Percentiles rank a stretch among this genome's conserved stretches.
phyloP scores from a whole-genome alignment of 2,797 vertebrate genomes.

The Merluccius polli region DNA sequence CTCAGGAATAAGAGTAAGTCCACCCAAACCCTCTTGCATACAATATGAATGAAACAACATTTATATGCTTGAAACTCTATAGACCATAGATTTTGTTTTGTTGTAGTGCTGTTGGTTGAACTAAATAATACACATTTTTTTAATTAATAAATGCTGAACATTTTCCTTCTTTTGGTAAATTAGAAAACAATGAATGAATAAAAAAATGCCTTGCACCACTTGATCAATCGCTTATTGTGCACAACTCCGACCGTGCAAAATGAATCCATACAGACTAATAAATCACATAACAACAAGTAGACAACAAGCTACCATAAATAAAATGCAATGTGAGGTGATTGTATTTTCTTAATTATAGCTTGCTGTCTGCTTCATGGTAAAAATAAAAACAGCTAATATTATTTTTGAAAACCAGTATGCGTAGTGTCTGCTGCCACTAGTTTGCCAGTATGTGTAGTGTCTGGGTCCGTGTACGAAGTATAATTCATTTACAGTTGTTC shows the following conservation, averaged over 20 bases:
- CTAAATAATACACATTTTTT: background rate
- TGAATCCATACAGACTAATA: background rate
- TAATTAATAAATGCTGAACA: background rate
- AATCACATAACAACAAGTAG: background rate
- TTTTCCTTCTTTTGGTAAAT: background rate
- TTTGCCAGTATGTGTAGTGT: background rate
- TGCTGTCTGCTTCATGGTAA: background rate
- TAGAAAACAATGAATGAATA: background rate
- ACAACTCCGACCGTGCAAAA: background rate
- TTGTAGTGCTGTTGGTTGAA: background rate
- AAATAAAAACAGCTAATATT: background rate
- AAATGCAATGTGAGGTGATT: background rate
- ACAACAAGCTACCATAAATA: background rate
- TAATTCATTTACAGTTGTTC: no score
- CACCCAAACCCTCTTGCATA: background rate
- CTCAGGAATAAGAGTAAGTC: conserved; percentile 67
- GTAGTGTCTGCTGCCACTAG: background rate
- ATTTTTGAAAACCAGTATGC: no score
- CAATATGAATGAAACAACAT: background rate
- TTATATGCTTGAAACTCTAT: background rate
- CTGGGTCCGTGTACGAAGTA: no score
- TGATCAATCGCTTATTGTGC: background rate
- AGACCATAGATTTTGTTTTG: background rate
- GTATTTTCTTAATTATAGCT: background rate
- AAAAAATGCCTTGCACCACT: background rate